Evolutionary conservation across 92 coral and sea anemone species (phyloP).

Genomic region (Epizoanthus ramosus): DNA sequence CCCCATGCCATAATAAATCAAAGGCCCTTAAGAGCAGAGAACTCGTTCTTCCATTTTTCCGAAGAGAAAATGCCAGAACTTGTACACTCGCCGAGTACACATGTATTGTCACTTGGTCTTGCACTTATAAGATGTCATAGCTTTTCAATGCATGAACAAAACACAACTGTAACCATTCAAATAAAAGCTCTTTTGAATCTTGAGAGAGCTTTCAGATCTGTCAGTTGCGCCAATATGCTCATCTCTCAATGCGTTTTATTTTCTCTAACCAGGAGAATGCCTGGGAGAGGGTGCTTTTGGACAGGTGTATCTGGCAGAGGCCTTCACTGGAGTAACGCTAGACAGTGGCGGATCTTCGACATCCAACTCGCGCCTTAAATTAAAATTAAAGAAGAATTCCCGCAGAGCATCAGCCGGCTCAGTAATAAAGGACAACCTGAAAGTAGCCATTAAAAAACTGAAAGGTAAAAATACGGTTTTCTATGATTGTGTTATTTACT

Average conservation of each 20-base stretch:
- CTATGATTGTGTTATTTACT: background rate
- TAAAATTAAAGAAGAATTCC: conserved; percentile 50
- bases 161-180: too few relatives aligned
- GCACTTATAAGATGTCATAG: too few relatives aligned
- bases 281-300: conserved; percentile 94
- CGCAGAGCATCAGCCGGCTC: conserved; percentile 69
- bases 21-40: too few relatives aligned
- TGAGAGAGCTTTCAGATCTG: too few relatives aligned
- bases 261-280: conserved; percentile 49
- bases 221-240: too few relatives aligned
- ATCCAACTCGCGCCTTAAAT: conserved; percentile 63
- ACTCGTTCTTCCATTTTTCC: too few relatives aligned
- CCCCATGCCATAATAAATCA: too few relatives aligned
- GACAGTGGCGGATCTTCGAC: conserved; percentile 57
- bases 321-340: conserved; percentile 59
- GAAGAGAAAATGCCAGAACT: too few relatives aligned
- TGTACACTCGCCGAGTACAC: too few relatives aligned
- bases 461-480: conserved; percentile 59
- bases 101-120: too few relatives aligned
- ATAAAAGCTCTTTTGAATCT: too few relatives aligned
- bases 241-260: background rate
- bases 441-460: conserved; percentile 84
- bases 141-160: too few relatives aligned
- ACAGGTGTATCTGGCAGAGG: conserved; percentile 86
- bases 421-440: conserved; percentile 59